phyloP scores from a whole-genome alignment of 2,797 vertebrate species.

The Anabacerthia variegaticeps region DNA sequence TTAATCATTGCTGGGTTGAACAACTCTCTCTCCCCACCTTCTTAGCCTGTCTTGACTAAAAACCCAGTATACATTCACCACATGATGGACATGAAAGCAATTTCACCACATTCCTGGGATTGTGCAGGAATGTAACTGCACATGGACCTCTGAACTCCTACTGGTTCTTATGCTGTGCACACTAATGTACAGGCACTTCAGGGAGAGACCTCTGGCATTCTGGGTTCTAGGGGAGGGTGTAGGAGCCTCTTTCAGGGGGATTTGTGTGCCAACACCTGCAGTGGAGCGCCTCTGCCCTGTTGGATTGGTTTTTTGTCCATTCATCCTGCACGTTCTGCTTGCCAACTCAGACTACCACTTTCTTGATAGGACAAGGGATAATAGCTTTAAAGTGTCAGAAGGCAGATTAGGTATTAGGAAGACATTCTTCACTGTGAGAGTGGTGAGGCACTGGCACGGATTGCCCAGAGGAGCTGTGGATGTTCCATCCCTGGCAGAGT shows the following conservation, averaged over 20 bases:
- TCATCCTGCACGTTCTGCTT: neutral
- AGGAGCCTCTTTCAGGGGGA: neutral
- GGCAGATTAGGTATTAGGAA: neutral
- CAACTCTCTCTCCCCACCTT: neutral
- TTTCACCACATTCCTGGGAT: accelerated
- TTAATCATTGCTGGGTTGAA: neutral
- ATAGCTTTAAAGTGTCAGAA: neutral
- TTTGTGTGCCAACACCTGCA: neutral
- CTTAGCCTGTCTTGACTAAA: neutral
- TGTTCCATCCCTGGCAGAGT: neutral
- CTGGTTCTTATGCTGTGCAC: neutral
- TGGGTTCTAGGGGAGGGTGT: neutral
- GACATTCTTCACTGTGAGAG: neutral
- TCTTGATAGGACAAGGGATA: neutral
- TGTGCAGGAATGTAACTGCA: neutral
- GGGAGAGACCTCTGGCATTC: neutral
- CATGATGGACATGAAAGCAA: neutral
- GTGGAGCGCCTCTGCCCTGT: neutral
- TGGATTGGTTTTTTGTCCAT: neutral
- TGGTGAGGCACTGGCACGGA: neutral
- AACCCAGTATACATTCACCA: neutral
- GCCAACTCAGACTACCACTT: neutral
- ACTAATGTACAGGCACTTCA: neutral
- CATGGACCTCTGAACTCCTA: neutral
- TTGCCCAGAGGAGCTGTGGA: neutral